Percentiles rank a stretch among this genome's conserved stretches.
These are phyloP conservation scores for Tetraneura akinire DNA, from an alignment of 1,140 invertebrate species.

Conservation along the genomic window DNA sequence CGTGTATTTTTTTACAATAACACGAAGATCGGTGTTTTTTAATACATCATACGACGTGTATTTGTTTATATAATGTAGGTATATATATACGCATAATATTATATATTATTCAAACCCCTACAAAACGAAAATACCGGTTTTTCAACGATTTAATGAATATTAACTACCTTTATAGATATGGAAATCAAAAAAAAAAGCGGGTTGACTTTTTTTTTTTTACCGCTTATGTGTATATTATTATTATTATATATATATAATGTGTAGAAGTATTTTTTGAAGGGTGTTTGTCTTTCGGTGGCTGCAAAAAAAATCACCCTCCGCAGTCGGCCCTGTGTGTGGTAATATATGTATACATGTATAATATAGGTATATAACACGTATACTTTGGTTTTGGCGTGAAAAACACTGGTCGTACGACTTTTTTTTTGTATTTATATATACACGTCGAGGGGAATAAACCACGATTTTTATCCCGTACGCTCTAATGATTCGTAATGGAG, in stretches of 20 bases:
- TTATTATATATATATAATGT: too few species aligned
- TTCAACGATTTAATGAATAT: constrained; percentile 45
- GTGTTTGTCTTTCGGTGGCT: constrained; percentile 36
- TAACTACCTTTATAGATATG: constrained; percentile 32
- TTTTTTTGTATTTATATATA: background rate
- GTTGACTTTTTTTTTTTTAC: constrained; percentile 31
- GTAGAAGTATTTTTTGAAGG: constrained; percentile 36
- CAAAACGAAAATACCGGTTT: constrained; percentile 16
- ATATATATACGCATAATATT: too few species aligned
- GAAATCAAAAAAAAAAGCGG: constrained; percentile 36
- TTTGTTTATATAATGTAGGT: background rate
- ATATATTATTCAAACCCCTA: constrained; percentile 24
- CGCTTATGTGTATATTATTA: background rate
- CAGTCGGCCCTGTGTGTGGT: too few species aligned
- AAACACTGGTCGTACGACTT: constrained; percentile 38
- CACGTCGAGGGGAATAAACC: constrained; percentile 24
- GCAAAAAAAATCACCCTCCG: constrained; percentile 42
- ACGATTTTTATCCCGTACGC: constrained; percentile 30
- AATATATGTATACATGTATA: too few species aligned
- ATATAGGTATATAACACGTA: background rate
- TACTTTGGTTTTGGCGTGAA: constrained; percentile 39
- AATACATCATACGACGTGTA: background rate
- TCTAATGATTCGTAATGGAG: constrained; percentile 34
- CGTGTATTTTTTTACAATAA: background rate
- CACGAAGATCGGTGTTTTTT: constrained; percentile 16